Base-by-base conservation (phyloP, 2,888 invertebrate species). In the Oconnorella tubifera region DNA sequence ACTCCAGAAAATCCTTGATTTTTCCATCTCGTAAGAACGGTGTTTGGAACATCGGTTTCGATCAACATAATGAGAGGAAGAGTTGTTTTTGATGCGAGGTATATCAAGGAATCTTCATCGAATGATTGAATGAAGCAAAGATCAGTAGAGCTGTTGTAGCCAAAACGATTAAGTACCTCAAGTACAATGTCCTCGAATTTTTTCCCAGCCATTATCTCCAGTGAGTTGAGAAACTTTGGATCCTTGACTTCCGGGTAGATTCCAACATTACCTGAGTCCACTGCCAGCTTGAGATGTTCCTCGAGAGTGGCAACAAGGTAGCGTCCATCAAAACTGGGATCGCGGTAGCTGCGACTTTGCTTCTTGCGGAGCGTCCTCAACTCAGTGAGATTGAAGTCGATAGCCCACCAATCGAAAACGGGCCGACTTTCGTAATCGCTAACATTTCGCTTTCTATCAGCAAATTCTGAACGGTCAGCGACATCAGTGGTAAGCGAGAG, bases 311-410 rank as follows among this genome's bases (percentile, higher is more conserved):
- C 32, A 14, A 73, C 64, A 19, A 10, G 14, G 33, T 55, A 71
- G 2, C 32, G 59, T 1, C 67, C 64, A 53, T 73, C 50, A 33
- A 63, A 66, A n/a, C 31, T 53, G 14, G 62, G 65, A 40, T 73
- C 69, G 23, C 73, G 56, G 51, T 29, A 63, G 14, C 14, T 6
- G 1, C 29, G 33, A 25, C 59, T n/a, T 61, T 73, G 71, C 10
- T 53, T 51, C 14, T 63, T 59, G 4, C 70, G 48, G 14, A 73
- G 33, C 32, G 3, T 48, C 25, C 57, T 64, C 4, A 73, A 51
- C 32, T 73, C 72, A 2, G 59, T 63, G 32, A 71, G 33, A 1
- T 68, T 73, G 60, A 73, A 73, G 56, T 73, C 72, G 14, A 71
- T 63, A 10, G 68, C 59, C 56, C 71, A 73, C 56, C 63, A 70